Base-by-base conservation (phyloP, 2,888 invertebrate genomes). In the Magallana nippona region DNA sequence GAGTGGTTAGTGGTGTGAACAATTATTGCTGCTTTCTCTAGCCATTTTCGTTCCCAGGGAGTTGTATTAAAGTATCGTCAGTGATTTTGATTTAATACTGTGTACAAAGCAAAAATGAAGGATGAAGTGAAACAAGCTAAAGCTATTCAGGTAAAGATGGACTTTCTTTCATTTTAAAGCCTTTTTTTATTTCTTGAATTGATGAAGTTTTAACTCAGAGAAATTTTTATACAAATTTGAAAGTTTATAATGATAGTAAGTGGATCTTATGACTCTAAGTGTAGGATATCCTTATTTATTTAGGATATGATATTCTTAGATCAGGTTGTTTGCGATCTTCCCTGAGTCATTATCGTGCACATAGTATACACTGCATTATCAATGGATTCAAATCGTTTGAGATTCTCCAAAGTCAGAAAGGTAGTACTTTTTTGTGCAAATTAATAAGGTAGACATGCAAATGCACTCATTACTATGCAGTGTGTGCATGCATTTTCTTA, bases 101-200 rank as follows among this genome's bases (percentile, higher is more conserved):
- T 44, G 5, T n/a, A 55, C 22, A 22, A 56, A 71, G 56, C 27
- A 55, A 56, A n/a, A 58, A 55, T 82, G 22, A 71, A 55, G 44
- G 63, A 81, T n/a, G 63, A 62, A 27, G 44, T 56, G 32, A 56
- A 62, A 15, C 15, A n/a, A 17, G 10, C 27, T 11, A 77, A 78
- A 32, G 57, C 57, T 3, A 77, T 57, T 27, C 58, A 77, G 82
- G 82, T 82, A 82, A 10, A 44, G 44, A 44, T 32, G 78, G 56
- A 57, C 22, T 80, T 56, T 77, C 57, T 82, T 15, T 57, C 32
- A 57, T 32, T 78, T 22, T 62, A 2, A 10, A 10, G 62, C 0
- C 32, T 32, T 71, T 27, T 27, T 27, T 27, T 27, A 27, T 27
- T 71, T 27, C 13, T 60, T 60, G 0, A 15, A 60, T n/a, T 60